Conservation (phyloP, 2,888 invertebrate species). For the Unio delphinus region DNA sequence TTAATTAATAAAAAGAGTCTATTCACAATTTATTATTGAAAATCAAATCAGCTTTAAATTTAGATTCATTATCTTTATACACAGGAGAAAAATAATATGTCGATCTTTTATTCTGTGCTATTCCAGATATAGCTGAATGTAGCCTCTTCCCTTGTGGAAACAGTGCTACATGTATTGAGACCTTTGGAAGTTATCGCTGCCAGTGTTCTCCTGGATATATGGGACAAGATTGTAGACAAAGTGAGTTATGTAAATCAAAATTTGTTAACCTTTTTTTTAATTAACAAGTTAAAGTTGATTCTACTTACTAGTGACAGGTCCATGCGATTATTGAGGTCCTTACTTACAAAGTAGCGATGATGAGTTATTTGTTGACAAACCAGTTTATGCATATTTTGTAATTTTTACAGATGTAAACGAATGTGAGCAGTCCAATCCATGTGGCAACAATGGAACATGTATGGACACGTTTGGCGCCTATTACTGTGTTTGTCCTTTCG, state of each 20-base stretch:
- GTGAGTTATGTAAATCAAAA: conserved; percentile 8
- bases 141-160: conserved; percentile 28
- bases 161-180: conserved; percentile 30
- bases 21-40: too few relatives aligned
- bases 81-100: too few relatives aligned
- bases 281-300: neutral
- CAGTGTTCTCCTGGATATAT: conserved; percentile 29
- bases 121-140: conserved; percentile 23
- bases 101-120: neutral
- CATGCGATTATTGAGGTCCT: too few relatives aligned
- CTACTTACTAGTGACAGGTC: too few relatives aligned
- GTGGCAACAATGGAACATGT: conserved; percentile 43
- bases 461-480: conserved; percentile 44
- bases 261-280: neutral
- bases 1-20: too few relatives aligned
- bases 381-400: neutral
- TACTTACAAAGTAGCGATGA: too few relatives aligned
- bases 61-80: too few relatives aligned
- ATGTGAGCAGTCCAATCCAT: conserved; percentile 33
- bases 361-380: neutral
- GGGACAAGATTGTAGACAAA: conserved; percentile 32
- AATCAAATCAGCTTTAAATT: too few relatives aligned
- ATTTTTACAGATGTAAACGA: conserved; percentile 39
- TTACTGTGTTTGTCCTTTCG: conserved; percentile 39
- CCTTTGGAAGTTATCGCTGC: conserved; percentile 32